phyloP scores from a whole-genome alignment of 2,113 vertebrate genomes.

The Oceanodroma tethys region DNA sequence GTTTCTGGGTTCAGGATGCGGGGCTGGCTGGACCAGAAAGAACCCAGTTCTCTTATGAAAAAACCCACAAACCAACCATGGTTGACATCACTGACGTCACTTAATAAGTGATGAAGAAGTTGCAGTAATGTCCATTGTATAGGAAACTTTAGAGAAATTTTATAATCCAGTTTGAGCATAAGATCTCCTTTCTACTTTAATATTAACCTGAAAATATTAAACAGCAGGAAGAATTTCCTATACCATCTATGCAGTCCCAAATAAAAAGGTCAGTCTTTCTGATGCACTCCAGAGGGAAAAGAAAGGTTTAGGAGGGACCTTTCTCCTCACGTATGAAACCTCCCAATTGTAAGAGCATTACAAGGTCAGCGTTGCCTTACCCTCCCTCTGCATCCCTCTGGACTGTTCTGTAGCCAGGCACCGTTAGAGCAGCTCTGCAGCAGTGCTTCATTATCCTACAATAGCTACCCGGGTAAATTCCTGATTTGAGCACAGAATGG shows the following conservation, averaged over 20 bases:
- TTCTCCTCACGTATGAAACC: background rate
- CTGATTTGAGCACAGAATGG: background rate
- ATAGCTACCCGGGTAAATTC: background rate
- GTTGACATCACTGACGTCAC: background rate
- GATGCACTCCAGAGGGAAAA: background rate
- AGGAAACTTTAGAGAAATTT: background rate
- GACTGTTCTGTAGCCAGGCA: background rate
- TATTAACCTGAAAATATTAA: background rate
- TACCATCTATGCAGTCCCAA: background rate
- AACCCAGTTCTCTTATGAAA: background rate
- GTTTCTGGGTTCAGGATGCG: background rate
- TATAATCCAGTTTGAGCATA: background rate
- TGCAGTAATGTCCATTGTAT: background rate
- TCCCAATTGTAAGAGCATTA: background rate
- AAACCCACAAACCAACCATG: background rate
- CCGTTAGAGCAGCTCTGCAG: background rate
- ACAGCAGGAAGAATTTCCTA: background rate
- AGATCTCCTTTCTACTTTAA: background rate
- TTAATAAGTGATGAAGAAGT: background rate
- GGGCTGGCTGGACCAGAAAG: background rate
- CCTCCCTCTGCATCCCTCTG: background rate
- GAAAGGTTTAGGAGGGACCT: background rate
- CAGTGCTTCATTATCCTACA: background rate
- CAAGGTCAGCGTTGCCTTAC: background rate
- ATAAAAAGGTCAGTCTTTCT: background rate